Evolutionary conservation across 2,888 invertebrate species (phyloP).

Genomic region (Tenthredo mesomela): DNA sequence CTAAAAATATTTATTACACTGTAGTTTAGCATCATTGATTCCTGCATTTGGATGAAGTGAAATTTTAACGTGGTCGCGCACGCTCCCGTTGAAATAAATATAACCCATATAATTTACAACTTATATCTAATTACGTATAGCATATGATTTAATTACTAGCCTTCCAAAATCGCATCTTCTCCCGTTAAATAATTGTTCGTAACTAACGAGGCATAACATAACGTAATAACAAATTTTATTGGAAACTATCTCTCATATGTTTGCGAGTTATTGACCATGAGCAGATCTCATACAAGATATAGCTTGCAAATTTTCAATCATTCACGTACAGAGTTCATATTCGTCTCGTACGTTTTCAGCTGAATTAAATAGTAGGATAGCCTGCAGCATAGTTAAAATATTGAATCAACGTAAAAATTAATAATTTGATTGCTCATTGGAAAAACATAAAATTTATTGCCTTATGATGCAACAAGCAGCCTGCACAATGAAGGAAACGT

Average conservation of each 20-base stretch:
- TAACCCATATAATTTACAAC: background rate
- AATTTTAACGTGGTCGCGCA: background rate
- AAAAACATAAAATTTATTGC: background rate
- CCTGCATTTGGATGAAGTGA: constrained; percentile 10
- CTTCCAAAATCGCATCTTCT: background rate
- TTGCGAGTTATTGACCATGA: background rate
- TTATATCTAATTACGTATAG: background rate
- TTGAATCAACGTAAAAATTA: background rate
- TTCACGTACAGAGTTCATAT: background rate
- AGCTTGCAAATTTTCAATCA: background rate
- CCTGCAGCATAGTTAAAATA: background rate
- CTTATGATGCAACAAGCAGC: background rate
- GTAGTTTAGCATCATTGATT: background rate
- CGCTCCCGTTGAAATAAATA: background rate
- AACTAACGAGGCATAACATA: constrained; percentile 7
- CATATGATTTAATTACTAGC: background rate
- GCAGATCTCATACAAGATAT: background rate
- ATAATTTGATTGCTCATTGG: background rate
- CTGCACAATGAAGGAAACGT: background rate
- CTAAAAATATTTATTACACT: background rate
- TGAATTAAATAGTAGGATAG: background rate
- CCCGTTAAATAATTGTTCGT: constrained; percentile 16
- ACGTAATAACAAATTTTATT: background rate
- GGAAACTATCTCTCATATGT: background rate
- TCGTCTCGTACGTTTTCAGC: background rate